phyloP scores from a whole-genome alignment of 2,888 invertebrate species.

The Parnassius glacialis region DNA sequence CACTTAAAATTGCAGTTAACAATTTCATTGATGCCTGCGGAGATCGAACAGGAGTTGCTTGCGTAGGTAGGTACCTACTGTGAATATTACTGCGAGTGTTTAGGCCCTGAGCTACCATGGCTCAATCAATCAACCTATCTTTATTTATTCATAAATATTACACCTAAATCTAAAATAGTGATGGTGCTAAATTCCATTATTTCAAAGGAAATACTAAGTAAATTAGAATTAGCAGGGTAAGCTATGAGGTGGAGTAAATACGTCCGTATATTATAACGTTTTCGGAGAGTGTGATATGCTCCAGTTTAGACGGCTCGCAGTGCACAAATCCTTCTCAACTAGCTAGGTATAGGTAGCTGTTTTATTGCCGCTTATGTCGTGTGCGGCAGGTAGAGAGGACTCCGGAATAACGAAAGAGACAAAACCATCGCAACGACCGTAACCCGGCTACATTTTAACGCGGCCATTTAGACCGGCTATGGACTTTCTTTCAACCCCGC shows the following conservation, averaged over 20 bases:
- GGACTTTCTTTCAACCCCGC: constrained; percentile 52
- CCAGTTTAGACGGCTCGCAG: constrained; percentile 16
- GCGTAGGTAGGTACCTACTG: too few species aligned
- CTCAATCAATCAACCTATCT: too few species aligned
- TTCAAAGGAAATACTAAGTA: neutral
- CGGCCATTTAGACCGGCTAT: constrained; percentile 50
- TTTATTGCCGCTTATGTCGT: constrained; percentile 35
- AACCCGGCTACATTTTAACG: constrained; percentile 54
- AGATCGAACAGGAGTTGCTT: too few species aligned
- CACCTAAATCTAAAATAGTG: too few species aligned
- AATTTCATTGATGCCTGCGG: too few species aligned
- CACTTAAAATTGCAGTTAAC: too few species aligned
- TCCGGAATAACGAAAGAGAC: constrained; percentile 52
- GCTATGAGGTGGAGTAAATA: neutral
- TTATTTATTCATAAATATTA: too few species aligned
- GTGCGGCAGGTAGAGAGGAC: constrained; percentile 32
- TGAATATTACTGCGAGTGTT: too few species aligned
- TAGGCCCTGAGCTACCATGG: too few species aligned
- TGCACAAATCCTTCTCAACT: constrained; percentile 30
- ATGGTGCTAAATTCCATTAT: too few species aligned
- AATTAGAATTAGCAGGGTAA: neutral
- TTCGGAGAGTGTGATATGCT: constrained; percentile 9
- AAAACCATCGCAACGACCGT: constrained; percentile 46
- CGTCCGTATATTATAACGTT: constrained; percentile 3
- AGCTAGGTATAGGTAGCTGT: constrained; percentile 32